Base-by-base conservation (phyloP, 2,113 vertebrate species). In the Phyllostomus discolor region DNA sequence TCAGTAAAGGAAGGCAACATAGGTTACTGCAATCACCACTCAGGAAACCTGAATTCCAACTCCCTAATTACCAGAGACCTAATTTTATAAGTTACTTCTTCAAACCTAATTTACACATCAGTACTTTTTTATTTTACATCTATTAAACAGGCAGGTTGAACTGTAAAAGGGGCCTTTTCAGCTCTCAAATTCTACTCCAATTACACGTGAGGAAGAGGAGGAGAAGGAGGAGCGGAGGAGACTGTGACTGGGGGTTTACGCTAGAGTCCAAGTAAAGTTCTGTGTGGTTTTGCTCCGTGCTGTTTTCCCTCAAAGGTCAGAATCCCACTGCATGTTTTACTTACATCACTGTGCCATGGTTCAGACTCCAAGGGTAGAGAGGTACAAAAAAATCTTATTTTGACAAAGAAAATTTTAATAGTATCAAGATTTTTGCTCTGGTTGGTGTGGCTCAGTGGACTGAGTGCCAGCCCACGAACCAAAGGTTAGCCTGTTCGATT, bases 41-140 rank as follows among this genome's bases (percentile, higher is more conserved):
- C 43, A 96, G 83, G 76, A 95, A 93, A 86, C 38, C 79, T 90
- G 59, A 95, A 78, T 88, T 90, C 46, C 35, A 92, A 31, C n/a
- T 82, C 9, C 50, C 62, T 81, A 85, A 96, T 84, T 78, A 91
- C 26, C 66, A 95, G 35, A 64, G 82, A n/a, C 38, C 78, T 89
- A 96, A 91, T 28, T 92, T 24, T 14, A 72, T 16, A 5, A 90
- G 81, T 48, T 50, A 75, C 26, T 95, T 93, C 57, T 59, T 93
- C 79, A 79, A 69, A 69, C 16, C 59, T 79, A 41, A 38, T 79
- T 87, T 46, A 59, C 24, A 26, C 17, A 93, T 70, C 33, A 70
- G 31, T 59, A 50, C 54, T 70, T 83, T 59, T 52, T 83, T 59
- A 17, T 52, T 41, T 28, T 64, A 11, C 28, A 70, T 70, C 33